Evolutionary conservation across 2,113 vertebrate species (phyloP).

Genomic region (Tetrax tetrax): DNA sequence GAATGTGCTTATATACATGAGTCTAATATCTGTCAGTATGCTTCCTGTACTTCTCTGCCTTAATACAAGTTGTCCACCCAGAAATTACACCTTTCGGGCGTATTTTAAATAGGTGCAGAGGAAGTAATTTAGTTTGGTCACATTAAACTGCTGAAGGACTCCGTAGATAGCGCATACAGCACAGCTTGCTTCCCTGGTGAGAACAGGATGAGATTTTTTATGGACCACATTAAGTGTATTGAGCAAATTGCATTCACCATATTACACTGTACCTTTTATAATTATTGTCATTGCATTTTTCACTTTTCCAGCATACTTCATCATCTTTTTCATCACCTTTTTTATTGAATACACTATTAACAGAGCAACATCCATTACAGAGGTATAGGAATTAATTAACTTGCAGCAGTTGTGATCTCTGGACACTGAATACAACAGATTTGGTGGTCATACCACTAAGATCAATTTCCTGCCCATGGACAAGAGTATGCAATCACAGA

Average conservation of each 20-base stretch:
- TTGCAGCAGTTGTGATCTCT: background rate
- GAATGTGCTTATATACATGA: background rate
- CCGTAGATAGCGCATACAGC: background rate
- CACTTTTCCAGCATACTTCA: background rate
- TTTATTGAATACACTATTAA: background rate
- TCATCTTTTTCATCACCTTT: background rate
- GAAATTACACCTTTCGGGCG: background rate
- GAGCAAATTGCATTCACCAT: background rate
- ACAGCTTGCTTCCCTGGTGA: conserved; percentile 28
- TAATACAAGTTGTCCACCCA: background rate
- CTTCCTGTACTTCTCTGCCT: background rate
- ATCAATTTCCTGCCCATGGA: background rate
- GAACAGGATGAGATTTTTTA: conserved; percentile 31
- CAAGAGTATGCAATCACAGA: background rate
- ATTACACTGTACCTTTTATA: background rate
- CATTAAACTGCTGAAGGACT: conserved; percentile 7
- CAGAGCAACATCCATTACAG: background rate
- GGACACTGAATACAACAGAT: background rate
- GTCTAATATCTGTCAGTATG: background rate
- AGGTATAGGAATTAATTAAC: background rate
- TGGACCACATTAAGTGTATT: background rate
- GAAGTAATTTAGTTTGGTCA: background rate
- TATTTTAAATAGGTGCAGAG: background rate
- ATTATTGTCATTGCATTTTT: background rate
- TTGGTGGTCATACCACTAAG: background rate